These are phyloP conservation scores for Parnassius smintheus DNA, from an alignment of 2,888 invertebrate species.

Conservation along the genomic window DNA sequence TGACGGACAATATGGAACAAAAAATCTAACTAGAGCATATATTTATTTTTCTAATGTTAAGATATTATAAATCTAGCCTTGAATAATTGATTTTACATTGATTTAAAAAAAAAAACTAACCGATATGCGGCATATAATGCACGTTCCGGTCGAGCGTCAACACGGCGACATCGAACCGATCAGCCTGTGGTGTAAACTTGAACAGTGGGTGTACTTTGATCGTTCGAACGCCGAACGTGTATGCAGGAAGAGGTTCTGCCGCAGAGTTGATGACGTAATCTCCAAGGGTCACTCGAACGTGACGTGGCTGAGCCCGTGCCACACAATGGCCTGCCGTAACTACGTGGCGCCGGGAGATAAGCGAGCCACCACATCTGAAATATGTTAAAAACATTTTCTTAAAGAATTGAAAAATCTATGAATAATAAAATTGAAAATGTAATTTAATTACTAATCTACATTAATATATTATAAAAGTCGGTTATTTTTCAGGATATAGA, in stretches of 20 bases:
- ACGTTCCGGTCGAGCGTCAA: constrained; percentile 92
- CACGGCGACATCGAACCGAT: constrained; percentile 95
- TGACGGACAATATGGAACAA: no score
- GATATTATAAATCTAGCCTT: no score
- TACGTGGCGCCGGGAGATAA: constrained; percentile 94
- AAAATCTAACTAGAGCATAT: no score
- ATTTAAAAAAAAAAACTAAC: constrained; percentile 51
- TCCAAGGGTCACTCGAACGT: constrained; percentile 94
- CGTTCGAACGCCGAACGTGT: constrained; percentile 94
- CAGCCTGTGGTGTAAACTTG: constrained; percentile 94
- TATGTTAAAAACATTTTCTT: not conserved
- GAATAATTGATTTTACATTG: no score
- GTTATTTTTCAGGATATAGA: no score
- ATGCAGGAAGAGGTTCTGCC: constrained; percentile 93
- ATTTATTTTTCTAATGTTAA: no score
- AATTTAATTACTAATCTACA: no score
- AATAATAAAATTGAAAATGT: no score
- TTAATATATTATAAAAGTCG: no score
- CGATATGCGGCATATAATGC: constrained; percentile 94
- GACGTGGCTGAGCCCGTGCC: constrained; percentile 93
- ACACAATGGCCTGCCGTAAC: constrained; percentile 97
- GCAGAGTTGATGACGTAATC: constrained; percentile 97
- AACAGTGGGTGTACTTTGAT: constrained; percentile 93
- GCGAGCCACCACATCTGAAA: constrained; percentile 93
- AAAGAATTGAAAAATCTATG: no score